These are phyloP conservation scores for Pitangus sulphuratus DNA, from an alignment of 2,797 vertebrate species.

Conservation along the genomic window DNA sequence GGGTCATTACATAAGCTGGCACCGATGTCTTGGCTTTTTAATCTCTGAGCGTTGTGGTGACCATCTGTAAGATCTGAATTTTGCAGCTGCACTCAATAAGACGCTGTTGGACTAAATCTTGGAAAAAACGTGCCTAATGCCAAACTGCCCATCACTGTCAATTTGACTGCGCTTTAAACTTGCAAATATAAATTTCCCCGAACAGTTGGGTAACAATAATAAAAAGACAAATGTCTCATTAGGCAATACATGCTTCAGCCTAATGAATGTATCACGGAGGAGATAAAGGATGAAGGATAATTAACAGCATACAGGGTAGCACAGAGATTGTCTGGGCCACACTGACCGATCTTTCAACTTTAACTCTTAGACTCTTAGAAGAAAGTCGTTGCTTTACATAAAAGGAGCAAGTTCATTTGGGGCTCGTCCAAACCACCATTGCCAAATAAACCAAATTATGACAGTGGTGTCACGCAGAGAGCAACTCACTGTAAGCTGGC, in stretches of 20 bases:
- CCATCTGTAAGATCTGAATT: conserved; percentile 52
- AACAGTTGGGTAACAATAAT: conserved; percentile 44
- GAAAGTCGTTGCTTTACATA: neutral
- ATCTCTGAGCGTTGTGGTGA: conserved; percentile 10
- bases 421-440: neutral
- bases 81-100: conserved; percentile 68
- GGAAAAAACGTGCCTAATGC: conserved; percentile 50
- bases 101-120: conserved; percentile 49
- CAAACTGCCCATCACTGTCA: conserved; percentile 40
- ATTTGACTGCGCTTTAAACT: conserved; percentile 46
- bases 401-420: conserved; percentile 4
- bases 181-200: conserved; percentile 50
- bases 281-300: conserved; percentile 16
- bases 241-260: neutral
- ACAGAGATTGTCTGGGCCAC: neutral
- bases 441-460: conserved; percentile 2
- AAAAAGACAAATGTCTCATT: conserved; percentile 51
- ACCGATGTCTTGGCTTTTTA: conserved; percentile 12
- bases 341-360: conserved; percentile 5
- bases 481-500: neutral
- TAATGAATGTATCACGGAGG: neutral
- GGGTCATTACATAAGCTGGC: conserved; percentile 38
- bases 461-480: neutral
- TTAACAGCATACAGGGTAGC: neutral
- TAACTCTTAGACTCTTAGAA: neutral